Evolutionary conservation across 2,888 invertebrate genomes (phyloP).

Genomic region (Cephalotes varians): DNA sequence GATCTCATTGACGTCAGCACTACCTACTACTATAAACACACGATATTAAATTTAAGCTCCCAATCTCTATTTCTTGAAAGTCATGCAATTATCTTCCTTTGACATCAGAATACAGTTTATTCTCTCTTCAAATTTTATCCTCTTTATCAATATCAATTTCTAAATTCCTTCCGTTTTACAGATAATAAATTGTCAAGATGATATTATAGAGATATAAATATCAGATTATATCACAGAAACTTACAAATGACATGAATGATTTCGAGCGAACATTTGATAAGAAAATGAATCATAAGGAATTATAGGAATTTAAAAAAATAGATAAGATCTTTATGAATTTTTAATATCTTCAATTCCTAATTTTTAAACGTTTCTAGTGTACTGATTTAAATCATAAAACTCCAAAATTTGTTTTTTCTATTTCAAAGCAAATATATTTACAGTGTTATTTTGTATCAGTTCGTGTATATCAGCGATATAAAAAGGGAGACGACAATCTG

Average conservation of each 20-base stretch:
- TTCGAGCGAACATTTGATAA: background rate
- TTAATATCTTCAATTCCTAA: background rate
- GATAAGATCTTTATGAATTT: background rate
- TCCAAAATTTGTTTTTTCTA: background rate
- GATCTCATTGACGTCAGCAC: slow-evolving; percentile 14
- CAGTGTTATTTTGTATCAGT: background rate
- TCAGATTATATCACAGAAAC: background rate
- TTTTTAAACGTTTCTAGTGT: background rate
- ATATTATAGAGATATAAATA: background rate
- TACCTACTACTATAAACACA: slow-evolving; percentile 9
- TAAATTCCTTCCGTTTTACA: background rate
- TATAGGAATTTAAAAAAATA: background rate
- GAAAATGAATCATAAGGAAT: background rate
- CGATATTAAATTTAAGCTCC: background rate
- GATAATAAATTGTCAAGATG: background rate
- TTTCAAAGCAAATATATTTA: background rate
- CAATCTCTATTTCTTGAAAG: background rate
- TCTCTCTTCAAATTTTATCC: background rate
- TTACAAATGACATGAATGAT: background rate
- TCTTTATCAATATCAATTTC: background rate
- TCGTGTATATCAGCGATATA: background rate
- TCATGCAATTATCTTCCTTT: background rate
- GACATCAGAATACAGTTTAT: background rate
- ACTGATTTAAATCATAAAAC: background rate
- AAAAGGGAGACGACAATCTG: slow-evolving; percentile 10